Evolutionary conservation across 2,797 vertebrate species (phyloP), one percentile per base, ranked within the genome.

Genomic region (Pangasius mekongensis): DNA sequence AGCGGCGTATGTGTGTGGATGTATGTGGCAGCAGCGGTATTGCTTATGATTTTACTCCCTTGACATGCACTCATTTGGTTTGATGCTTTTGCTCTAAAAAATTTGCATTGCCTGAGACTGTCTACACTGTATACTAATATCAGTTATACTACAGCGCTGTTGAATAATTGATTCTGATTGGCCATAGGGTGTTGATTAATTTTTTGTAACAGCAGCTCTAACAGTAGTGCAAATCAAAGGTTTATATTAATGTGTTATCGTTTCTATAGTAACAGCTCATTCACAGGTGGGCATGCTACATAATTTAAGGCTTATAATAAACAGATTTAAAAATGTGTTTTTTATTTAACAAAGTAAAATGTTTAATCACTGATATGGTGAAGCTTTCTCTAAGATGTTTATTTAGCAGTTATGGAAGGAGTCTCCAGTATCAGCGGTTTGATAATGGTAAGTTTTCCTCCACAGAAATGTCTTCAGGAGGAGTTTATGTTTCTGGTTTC

Each of bases 151-250:
- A 69, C 62, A 30, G n/a, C 9, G 2, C 47, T 83, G 43, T 52
- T 30, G 62, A 33, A 84, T 67, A 52, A 67, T 83, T 16, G 1
- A 83, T 67, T 52, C 62, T 30, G 20, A 84, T 67, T 52, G 62
- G 82, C 22, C 62, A 52, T 49, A 13, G n/a, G 39, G 27, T 49
- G 62, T 52, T 84, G 62, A 84, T 52, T 66, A 20, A 49, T 18
- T 66, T 83, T 83, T 60, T 83, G 30, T 20, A 66, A 66, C 39
- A 83, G 58, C 56, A 39, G 52, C 16, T 56, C 52, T 30, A 54
- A 76, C 73, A 76, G 18, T 33, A 56, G n/a, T 5, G 18, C 54
- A 33, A 80, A 80, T 80, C 52, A 33, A 54, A 80, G 77, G 77
- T 22, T 27, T 47, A 76, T 76, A 49, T 76, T 47, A 76, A 49